phyloP scores from a whole-genome alignment of 1,140 invertebrate species.

The Steinernema khuongi region DNA sequence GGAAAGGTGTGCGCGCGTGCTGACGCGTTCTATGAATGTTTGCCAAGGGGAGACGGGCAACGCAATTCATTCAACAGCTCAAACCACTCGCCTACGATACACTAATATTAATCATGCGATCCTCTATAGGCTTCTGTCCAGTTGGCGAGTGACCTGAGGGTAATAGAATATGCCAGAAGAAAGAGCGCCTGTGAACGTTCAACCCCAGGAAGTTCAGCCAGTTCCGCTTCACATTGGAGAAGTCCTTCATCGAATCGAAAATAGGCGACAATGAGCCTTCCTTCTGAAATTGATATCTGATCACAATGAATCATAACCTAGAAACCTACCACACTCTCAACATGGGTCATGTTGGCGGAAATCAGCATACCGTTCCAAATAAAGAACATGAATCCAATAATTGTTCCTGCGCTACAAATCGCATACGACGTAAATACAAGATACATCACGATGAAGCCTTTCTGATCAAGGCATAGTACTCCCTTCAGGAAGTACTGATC shows the following conservation, averaged over 20 bases:
- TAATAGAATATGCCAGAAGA: background rate
- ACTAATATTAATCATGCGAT: background rate
- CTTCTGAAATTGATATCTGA: background rate
- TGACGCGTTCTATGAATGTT: constrained; percentile 5
- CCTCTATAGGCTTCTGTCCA: too few species aligned
- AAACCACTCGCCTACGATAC: background rate
- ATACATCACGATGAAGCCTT: background rate
- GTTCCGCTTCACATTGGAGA: background rate
- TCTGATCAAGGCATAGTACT: background rate
- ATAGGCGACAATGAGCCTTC: background rate
- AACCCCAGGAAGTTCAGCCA: background rate
- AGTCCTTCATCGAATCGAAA: background rate
- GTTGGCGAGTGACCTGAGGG: background rate
- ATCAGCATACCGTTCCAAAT: background rate
- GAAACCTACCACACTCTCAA: background rate
- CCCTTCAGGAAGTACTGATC: background rate
- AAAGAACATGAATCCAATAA: background rate
- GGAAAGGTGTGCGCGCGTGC: background rate
- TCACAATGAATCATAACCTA: background rate
- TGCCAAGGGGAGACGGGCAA: background rate
- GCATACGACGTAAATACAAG: background rate
- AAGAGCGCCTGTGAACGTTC: background rate
- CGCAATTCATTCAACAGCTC: background rate
- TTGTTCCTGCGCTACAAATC: background rate
- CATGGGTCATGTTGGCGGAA: background rate